Percentiles rank a stretch among this genome's conserved stretches.
phyloP scores from a whole-genome alignment of 2,797 vertebrate species.

The Pogoniulus pusillus region DNA sequence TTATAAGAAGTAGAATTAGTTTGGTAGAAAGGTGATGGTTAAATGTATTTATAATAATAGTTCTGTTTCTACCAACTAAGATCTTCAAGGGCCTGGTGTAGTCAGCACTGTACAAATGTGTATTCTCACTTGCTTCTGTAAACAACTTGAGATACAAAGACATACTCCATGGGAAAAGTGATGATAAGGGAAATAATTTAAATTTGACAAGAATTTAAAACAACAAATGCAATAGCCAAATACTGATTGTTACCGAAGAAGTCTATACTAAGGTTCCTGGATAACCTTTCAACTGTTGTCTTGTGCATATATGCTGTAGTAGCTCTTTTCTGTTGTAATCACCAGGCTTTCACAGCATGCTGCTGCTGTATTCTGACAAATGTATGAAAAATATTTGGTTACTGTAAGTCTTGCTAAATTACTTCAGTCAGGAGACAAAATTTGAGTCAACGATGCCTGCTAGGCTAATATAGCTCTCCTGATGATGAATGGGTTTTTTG shows the following conservation, averaged over 20 bases:
- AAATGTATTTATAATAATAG: neutral
- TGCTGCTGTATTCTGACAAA: neutral
- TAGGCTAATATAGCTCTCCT: neutral
- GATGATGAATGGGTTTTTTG: neutral
- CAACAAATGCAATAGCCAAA: no score
- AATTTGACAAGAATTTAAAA: no score
- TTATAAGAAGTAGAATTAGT: neutral
- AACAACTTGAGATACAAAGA: neutral
- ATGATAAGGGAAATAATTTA: neutral
- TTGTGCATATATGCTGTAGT: neutral
- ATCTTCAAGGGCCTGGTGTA: neutral
- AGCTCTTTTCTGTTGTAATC: neutral
- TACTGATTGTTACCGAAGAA: neutral
- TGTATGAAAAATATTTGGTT: neutral
- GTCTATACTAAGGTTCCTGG: neutral
- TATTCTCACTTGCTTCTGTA: neutral
- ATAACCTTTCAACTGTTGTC: neutral
- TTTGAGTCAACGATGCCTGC: neutral
- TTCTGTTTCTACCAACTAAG: neutral
- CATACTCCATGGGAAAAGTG: neutral
- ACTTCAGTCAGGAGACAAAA: neutral
- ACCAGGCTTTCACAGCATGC: neutral
- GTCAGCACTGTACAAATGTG: neutral
- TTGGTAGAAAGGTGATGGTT: neutral
- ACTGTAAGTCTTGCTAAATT: neutral